Percentiles rank a stretch among this genome's conserved stretches.
phyloP scores from a whole-genome alignment of 2,888 invertebrate species.

The Coleophora flavipennella region DNA sequence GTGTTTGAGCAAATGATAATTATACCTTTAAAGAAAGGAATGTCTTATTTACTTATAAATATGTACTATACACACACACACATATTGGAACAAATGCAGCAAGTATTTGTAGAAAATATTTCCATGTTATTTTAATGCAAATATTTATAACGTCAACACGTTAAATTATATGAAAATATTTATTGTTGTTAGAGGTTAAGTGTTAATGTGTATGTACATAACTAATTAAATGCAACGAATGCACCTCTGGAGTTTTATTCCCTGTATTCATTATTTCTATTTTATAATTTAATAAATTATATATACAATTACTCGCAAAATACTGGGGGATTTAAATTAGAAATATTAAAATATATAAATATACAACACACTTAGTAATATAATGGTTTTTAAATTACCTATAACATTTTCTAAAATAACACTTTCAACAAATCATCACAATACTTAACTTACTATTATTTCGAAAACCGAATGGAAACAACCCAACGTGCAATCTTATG shows the following conservation, averaged over 20 bases:
- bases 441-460: conserved; percentile 4
- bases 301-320: conserved; percentile 2
- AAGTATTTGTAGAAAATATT: not conserved
- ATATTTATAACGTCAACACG: conserved; percentile 8
- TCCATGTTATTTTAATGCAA: conserved; percentile 1
- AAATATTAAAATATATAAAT: conserved; percentile 3
- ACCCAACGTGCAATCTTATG: too few relatives aligned
- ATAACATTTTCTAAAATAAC: not conserved
- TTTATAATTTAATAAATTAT: not conserved
- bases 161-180: conserved; percentile 4
- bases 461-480: too few relatives aligned
- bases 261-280: conserved; percentile 5
- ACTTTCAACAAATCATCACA: conserved; percentile 11
- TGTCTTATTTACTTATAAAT: too few relatives aligned
- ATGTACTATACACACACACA: not conserved
- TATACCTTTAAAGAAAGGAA: too few relatives aligned
- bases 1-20: not conserved
- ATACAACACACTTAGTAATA: not conserved
- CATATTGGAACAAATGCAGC: too few relatives aligned
- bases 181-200: conserved; percentile 17
- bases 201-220: conserved; percentile 60
- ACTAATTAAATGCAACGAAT: conserved; percentile 13
- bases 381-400: not conserved
- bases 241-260: conserved; percentile 2
- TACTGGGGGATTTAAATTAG: not conserved